Percentiles rank a stretch among this genome's conserved stretches.
These are phyloP conservation scores for Macaria liturata DNA, from an alignment of 2,888 invertebrate species.

Conservation along the genomic window DNA sequence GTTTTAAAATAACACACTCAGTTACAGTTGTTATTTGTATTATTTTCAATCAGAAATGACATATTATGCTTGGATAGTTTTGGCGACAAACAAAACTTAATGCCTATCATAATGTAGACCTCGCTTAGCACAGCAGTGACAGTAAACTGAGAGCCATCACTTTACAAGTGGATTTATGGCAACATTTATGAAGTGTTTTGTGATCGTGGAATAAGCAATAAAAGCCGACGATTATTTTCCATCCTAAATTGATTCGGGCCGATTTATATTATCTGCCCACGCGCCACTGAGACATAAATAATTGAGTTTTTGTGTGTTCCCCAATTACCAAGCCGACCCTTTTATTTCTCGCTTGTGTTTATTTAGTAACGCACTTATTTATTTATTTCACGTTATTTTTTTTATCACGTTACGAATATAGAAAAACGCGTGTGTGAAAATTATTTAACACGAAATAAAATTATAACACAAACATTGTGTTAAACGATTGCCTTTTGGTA, in stretches of 20 bases:
- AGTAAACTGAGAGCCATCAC: conserved; percentile 53
- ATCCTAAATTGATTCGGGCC: conserved; percentile 58
- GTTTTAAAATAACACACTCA: too few relatives aligned
- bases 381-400: conserved; percentile 22
- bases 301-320: conserved; percentile 58
- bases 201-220: conserved; percentile 51
- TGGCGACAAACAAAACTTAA: too few relatives aligned
- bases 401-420: conserved; percentile 21
- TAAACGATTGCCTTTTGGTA: too few relatives aligned
- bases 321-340: conserved; percentile 50
- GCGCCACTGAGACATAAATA: conserved; percentile 50
- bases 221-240: conserved; percentile 60
- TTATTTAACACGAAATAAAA: too few relatives aligned
- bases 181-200: conserved; percentile 63
- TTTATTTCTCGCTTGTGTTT: conserved; percentile 32
- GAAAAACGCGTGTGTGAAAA: not conserved
- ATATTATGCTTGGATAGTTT: too few relatives aligned
- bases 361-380: conserved; percentile 21
- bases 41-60: too few relatives aligned
- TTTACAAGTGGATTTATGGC: conserved; percentile 58
- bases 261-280: conserved; percentile 55
- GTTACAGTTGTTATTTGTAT: too few relatives aligned
- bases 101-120: not conserved
- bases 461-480: too few relatives aligned
- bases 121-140: conserved; percentile 25